Evolutionary conservation across 1,140 invertebrate species (phyloP), one percentile per base, ranked within the genome.

Genomic region (Caenorhabditis brenneri): DNA sequence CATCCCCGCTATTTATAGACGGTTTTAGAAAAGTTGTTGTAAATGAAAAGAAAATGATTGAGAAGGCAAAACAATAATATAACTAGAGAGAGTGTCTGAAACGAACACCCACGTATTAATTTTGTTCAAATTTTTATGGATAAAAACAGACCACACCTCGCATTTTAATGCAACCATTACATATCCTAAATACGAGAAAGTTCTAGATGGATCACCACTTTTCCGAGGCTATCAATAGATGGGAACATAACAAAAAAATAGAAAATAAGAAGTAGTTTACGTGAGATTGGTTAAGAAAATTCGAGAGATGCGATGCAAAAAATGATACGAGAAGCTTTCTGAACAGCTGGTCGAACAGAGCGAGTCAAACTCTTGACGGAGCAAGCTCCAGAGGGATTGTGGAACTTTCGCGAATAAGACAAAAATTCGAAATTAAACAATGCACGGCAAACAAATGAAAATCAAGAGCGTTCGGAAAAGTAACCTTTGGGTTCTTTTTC

Each of bases 281-380:
- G 65, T 74, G 65, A 33, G 36, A 46, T 74, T 74, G 19, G 36
- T 36, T 12, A 74, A 42, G 36, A 65, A 36, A 33, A 39, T 36
- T 29, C n/a, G 58, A 65, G 29, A 74, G 36, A 42, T 22, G 10
- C 4, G n/a, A 19, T 24, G 36, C 36, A 74, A 74, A 74, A 74
- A 74, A 74, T 42, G 33, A 74, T 39, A 74, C 36, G 58, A 22
- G 65, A 9, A 22, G 65, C 36, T 74, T 16, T 33, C n/a, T 36
- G 65, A 74, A 74, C 65, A 74, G 65, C 65, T 74, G 65, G 36
- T 74, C 36, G 65, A 74, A 74, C 33, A 36, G 27, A 29, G 36
- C 65, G 46, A 74, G 36, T n/a, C n/a, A 74, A 42, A 74, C 65
- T 42, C 19, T 74, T 27, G 65, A n/a, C 65, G 36, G 36, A 36